These are phyloP conservation scores for Erebia palarica DNA, from an alignment of 2,888 invertebrate genomes.

Conservation along the genomic window DNA sequence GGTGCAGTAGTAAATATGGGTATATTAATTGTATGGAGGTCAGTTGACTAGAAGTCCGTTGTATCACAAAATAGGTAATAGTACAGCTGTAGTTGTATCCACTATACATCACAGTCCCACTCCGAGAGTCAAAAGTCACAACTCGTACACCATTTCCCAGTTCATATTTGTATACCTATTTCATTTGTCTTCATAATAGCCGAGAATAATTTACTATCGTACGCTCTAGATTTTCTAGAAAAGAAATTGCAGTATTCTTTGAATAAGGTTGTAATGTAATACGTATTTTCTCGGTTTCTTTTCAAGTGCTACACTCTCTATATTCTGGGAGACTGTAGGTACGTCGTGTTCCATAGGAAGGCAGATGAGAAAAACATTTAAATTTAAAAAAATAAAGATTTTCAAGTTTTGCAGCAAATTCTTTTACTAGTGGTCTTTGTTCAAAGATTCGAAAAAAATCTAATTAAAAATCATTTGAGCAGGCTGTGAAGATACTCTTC, in stretches of 20 bases:
- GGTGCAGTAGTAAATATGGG: neutral
- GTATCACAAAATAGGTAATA: too few species aligned
- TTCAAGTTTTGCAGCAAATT: too few species aligned
- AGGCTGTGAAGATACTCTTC: too few species aligned
- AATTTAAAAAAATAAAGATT: too few species aligned
- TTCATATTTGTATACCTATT: conserved; percentile 13
- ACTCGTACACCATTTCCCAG: neutral
- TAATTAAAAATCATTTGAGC: too few species aligned
- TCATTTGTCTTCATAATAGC: conserved; percentile 10
- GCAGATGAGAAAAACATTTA: too few species aligned
- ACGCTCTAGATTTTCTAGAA: neutral
- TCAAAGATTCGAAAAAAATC: too few species aligned
- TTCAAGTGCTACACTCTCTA: neutral
- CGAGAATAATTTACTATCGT: conserved; percentile 7
- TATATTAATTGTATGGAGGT: neutral
- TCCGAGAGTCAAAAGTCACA: conserved; percentile 10
- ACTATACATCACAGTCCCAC: conserved; percentile 12
- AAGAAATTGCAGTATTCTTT: neutral
- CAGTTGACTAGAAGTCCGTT: conserved; percentile 1
- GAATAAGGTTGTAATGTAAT: too few species aligned
- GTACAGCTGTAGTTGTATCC: neutral
- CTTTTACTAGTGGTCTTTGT: too few species aligned
- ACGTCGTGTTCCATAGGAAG: too few species aligned
- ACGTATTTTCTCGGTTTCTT: neutral
- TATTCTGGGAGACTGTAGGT: neutral